Percentiles rank a stretch among this genome's conserved stretches.
These are phyloP conservation scores for Platichthys flesus DNA, from an alignment of 2,113 vertebrate species.

Conservation along the genomic window DNA sequence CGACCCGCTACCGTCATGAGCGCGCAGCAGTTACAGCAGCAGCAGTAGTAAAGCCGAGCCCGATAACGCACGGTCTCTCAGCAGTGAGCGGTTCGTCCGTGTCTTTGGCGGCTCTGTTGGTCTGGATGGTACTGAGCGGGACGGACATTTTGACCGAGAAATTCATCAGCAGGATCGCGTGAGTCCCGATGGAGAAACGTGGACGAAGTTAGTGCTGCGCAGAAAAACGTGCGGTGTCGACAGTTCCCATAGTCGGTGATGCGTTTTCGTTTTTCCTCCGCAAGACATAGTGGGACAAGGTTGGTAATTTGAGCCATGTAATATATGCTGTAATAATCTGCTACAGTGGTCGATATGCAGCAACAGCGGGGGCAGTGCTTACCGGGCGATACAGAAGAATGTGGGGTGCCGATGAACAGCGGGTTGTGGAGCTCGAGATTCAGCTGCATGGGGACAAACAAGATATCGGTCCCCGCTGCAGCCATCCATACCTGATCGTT, in stretches of 20 bases:
- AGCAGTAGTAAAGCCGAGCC: constrained; percentile 17
- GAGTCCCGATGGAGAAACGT: constrained; percentile 12
- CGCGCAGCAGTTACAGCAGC: constrained; percentile 44
- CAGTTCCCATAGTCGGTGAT: constrained; percentile 6
- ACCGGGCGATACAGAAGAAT: not conserved
- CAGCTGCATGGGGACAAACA: constrained; percentile 42
- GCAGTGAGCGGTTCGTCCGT: not conserved
- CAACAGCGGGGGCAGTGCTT: constrained; percentile 5
- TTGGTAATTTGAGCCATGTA: not conserved
- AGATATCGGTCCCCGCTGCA: constrained; percentile 19
- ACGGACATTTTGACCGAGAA: constrained; percentile 28
- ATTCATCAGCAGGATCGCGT: constrained; percentile 52
- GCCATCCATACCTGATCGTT: not conserved
- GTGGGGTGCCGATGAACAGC: constrained; percentile 10
- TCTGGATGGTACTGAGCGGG: constrained; percentile 55
- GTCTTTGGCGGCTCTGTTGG: not conserved
- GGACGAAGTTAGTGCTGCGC: constrained; percentile 20
- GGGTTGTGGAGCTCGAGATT: constrained; percentile 18
- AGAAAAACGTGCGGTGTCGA: constrained; percentile 5
- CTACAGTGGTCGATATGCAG: not conserved
- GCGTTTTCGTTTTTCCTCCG: constrained; percentile 1
- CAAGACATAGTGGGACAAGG: not conserved
- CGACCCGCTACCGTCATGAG: constrained; percentile 11
- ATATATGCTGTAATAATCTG: not conserved
- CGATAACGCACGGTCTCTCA: constrained; percentile 3